Evolutionary conservation across 1,140 invertebrate species (phyloP), one percentile per base, ranked within the genome.

Genomic region (Trichogramma pretiosum): DNA sequence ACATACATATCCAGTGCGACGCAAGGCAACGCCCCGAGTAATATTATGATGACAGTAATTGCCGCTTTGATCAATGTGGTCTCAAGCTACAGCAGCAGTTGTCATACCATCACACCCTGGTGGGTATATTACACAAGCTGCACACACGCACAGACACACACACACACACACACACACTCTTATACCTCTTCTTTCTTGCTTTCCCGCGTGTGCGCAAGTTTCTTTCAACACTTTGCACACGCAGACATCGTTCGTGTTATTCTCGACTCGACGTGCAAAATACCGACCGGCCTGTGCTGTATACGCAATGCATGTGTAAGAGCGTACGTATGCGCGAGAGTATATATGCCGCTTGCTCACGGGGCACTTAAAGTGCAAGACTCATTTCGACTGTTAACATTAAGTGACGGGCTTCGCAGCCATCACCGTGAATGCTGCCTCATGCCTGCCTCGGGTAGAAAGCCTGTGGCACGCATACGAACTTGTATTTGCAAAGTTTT

Each of bases 21-120:
- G 53, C 49, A 53, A 57, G 59, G 58, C 63, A 64, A 64, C 62
- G 59, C 61, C 54, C 60, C 53, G 59, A 62, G 61, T 64, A 66
- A 67, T 65, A 66, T 65, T 64, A 65, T 60, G 59, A 64, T 65
- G 65, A 66, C 65, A 65, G 64, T 67, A 67, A 66, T 66, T 67
- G 65, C 64, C 56, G 64, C 64, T 67, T 67, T 67, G 65, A 67
- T 67, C 64, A 67, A 67, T 65, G 61, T 59, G 54, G 54, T 49
- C 52, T 56, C 55, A 57, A 55, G n/a, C n/a, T n/a, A n/a, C n/a
- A n/a, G n/a, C n/a, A 56, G 48, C 48, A 45, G 42, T 43, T 43
- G 42, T 50, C 48, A 50, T 42, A 42, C 48, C 48, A 50, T 51
- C 49, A 38, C 17, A 8, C n/a, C n/a, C n/a, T n/a, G n/a, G n/a